phyloP scores from a whole-genome alignment of 2,888 invertebrate species.

The Ennomos quercinarius region DNA sequence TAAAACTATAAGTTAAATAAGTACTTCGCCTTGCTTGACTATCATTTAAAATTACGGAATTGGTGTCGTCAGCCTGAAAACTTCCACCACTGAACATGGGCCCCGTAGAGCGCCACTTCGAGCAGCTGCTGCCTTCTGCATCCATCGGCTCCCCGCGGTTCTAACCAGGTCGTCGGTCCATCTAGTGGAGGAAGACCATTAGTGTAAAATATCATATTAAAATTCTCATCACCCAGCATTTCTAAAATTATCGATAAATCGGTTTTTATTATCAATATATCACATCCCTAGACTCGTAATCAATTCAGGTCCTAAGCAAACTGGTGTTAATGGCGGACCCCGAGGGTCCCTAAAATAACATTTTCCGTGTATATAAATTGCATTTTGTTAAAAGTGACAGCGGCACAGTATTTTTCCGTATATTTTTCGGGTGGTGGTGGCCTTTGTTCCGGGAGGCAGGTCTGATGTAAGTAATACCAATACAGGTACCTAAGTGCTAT shows the following conservation, averaged over 20 bases:
- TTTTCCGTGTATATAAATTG: constrained; percentile 39
- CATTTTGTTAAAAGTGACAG: constrained; percentile 40
- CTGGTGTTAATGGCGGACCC: constrained; percentile 36
- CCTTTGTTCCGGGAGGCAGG: neutral
- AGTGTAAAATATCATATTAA: no score
- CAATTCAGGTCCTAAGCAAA: constrained; percentile 43
- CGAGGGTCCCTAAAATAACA: constrained; percentile 33
- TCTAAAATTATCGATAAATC: constrained; percentile 26
- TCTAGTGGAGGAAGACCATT: no score
- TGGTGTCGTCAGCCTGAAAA: no score
- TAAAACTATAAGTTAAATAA: no score
- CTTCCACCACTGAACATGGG: no score
- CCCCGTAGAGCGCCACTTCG: no score
- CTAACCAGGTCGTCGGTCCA: no score
- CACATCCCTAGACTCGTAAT: constrained; percentile 33
- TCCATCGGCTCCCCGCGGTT: no score
- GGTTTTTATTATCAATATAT: constrained; percentile 22
- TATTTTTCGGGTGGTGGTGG: constrained; percentile 17
- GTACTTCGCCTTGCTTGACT: no score
- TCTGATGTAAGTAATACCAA: neutral
- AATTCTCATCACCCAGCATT: constrained; percentile 9
- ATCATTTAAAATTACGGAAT: no score
- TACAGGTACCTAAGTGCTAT: no score
- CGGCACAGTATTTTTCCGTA: constrained; percentile 25
- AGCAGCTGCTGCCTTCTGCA: no score